A percentile compares a stretch with the other conserved stretches of the same genome.
Evolutionary conservation across 2,888 invertebrate genomes (phyloP).

Genomic region (Lasioglossum malachurum): DNA sequence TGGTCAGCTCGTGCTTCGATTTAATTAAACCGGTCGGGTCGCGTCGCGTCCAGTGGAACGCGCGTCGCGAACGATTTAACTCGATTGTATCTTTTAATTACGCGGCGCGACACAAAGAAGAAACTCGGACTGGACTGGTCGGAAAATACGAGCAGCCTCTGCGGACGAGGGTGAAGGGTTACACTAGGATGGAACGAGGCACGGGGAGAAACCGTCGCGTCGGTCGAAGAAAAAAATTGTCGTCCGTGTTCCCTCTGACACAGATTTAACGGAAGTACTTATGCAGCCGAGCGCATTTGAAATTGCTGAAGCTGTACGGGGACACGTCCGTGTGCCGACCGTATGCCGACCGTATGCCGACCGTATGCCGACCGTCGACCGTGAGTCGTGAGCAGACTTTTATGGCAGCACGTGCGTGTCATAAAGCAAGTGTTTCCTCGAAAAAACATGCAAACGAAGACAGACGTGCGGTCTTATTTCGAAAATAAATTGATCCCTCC

Average conservation of each 20-base stretch:
- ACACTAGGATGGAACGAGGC: background rate
- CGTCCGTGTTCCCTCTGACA: conserved; percentile 50
- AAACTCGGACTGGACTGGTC: conserved; percentile 19
- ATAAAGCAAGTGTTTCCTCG: conserved; percentile 63
- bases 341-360: background rate
- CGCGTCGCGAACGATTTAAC: conserved; percentile 44
- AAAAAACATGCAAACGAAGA: conserved; percentile 59
- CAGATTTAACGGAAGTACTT: conserved; percentile 64
- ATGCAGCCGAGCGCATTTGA: conserved; percentile 51
- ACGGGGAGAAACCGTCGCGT: background rate
- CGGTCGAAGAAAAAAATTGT: conserved; percentile 36
- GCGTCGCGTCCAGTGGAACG: background rate
- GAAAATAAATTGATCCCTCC: conserved; percentile 41
- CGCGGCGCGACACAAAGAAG: conserved; percentile 21
- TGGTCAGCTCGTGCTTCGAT: conserved; percentile 14
- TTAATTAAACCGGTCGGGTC: conserved; percentile 28
- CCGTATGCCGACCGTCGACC: background rate
- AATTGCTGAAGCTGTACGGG: conserved; percentile 28
- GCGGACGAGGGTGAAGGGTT: background rate
- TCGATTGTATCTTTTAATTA: conserved; percentile 54
- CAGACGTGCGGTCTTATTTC: conserved; percentile 32
- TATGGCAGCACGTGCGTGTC: conserved; percentile 65
- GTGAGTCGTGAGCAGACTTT: conserved; percentile 37
- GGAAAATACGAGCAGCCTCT: background rate
- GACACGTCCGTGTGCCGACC: background rate